Evolutionary conservation across 2,888 invertebrate species (phyloP), one percentile per base, ranked within the genome.

Genomic region (Dioctria linearis): DNA sequence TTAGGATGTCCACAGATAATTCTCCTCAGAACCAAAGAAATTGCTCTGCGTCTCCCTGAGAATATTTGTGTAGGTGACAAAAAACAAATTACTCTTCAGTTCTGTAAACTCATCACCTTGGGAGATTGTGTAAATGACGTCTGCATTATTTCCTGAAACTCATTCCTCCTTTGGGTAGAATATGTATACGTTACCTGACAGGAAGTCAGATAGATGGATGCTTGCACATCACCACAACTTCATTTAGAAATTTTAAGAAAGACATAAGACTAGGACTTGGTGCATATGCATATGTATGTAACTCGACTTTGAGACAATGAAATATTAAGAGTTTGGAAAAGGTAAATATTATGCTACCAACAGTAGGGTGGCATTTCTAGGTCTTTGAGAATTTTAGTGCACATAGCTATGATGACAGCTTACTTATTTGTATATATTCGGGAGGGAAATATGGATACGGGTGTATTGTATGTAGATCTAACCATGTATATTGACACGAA

Each of bases 91-190:
- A 46, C 76, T 46, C 46, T 63, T n/a, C 37, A 63, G 76, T 76
- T 63, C 63, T 76, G 61, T 76, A 61, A 76, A 76, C 76, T 76
- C 76, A 63, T 76, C 76, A 76, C 63, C 76, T 76, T 76, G 49
- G 76, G 63, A 76, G 76, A 76, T 76, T 63, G 63, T 76, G 76
- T 76, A 63, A 76, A 63, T 63, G 76, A 76, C 76, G 76, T 61
- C 76, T 76, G 63, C 63, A 63, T 76, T 76, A 76, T 76, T 63
- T 61, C 46, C 63, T 63, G 63, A 76, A 76, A 76, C 49, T 63
- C 63, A 46, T 63, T 76, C 76, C 51, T 39, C 37, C 37, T 63
- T 76, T 63, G 46, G 39, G 43, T 61, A 51, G 61, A 61, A 63
- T 63, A 76, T 76, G 25, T 25, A 75, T 76, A 63, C 76, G 76